phyloP scores from a whole-genome alignment of 2,113 vertebrate genomes.

The Xiphophorus hellerii region DNA sequence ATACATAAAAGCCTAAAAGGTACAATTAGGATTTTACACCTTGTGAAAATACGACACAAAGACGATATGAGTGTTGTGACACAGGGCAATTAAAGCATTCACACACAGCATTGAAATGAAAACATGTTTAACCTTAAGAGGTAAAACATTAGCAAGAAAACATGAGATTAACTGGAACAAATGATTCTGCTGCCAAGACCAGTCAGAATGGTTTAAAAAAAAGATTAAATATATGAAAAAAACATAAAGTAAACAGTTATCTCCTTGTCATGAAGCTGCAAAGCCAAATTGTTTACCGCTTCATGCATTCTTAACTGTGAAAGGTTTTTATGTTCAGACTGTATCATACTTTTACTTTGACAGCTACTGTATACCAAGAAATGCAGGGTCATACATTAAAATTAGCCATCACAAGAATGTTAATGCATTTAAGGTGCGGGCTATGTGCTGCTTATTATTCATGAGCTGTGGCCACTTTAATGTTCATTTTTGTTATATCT shows the following conservation, averaged over 20 bases:
- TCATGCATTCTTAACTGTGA: slow-evolving; percentile 8
- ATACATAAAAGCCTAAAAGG: not conserved
- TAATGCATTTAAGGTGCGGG: not conserved
- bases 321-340: slow-evolving; percentile 16
- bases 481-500: not conserved
- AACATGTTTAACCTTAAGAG: not conserved
- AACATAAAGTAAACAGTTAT: no score
- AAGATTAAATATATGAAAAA: not conserved
- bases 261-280: not conserved
- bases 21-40: not conserved
- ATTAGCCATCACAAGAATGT: not conserved
- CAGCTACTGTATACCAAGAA: not conserved
- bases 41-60: not conserved
- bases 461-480: not conserved
- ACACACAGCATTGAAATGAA: not conserved
- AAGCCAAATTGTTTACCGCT: slow-evolving; percentile 12
- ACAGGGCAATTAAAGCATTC: not conserved
- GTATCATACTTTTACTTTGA: not conserved
- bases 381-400: not conserved
- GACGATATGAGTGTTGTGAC: not conserved
- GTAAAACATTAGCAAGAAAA: not conserved
- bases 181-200: not conserved
- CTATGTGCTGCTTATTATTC: slow-evolving; percentile 1
- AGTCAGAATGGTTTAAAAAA: not conserved
- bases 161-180: not conserved